phyloP scores from a whole-genome alignment of 2,797 vertebrate species.

The Cyprinodon diabolis region DNA sequence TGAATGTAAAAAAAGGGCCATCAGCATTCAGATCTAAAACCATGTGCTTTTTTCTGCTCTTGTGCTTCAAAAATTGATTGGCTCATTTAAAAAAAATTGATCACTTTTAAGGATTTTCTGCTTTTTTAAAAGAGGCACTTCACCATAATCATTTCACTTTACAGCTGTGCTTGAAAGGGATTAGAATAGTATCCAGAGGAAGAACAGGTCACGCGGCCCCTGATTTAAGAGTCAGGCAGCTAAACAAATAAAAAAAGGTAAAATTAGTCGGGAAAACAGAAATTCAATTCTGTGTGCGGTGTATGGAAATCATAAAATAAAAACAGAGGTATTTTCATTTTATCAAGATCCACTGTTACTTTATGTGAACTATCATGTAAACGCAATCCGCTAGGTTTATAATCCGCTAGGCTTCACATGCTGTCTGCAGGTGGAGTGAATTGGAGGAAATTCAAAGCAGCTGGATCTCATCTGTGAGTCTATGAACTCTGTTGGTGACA shows the following conservation, averaged over 20 bases:
- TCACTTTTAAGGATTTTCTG: constrained; percentile 34
- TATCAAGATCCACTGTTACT: background rate
- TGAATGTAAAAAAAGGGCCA: background rate
- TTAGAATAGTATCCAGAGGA: constrained; percentile 15
- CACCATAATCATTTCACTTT: background rate
- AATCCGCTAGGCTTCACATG: constrained; percentile 10
- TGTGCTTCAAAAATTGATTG: background rate
- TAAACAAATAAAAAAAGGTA: background rate
- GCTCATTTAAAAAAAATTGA: background rate
- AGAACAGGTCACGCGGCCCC: background rate
- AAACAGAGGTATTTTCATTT: background rate
- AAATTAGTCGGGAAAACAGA: constrained; percentile 9
- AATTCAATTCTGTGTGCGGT: constrained; percentile 8
- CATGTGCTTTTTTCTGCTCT: background rate
- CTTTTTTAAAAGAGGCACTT: constrained; percentile 61
- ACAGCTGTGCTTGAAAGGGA: constrained; percentile 52
- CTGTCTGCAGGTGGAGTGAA: background rate
- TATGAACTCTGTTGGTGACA: constrained; percentile 1
- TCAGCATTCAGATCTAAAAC: background rate
- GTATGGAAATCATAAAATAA: background rate
- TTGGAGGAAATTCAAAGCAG: constrained; percentile 15
- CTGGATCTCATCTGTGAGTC: background rate
- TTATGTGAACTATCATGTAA: background rate
- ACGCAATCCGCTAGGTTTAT: constrained; percentile 30
- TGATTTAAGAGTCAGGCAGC: constrained; percentile 36